Base-by-base conservation (phyloP, 2,113 vertebrate species). In the Cochlearius cochlearius region DNA sequence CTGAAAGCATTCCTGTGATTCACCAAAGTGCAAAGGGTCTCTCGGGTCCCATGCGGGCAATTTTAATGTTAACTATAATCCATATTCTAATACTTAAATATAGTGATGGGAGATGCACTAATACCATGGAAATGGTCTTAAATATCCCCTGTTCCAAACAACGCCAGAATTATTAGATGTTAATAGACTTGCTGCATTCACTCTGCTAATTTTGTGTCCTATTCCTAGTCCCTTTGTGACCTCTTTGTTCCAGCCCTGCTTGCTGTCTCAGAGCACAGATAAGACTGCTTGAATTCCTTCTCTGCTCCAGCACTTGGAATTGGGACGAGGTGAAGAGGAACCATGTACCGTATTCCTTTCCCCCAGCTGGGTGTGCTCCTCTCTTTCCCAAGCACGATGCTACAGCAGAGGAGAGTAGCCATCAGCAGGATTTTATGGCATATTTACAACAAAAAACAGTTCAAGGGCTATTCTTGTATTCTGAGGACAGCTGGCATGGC, bases 11-110 rank as follows among this genome's bases (percentile, higher is more conserved):
- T 93, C 58, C 53, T 83, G 49, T 86, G 76, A 88, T 79, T 83
- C 77, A 95, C 34, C 59, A 68, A 96, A 92, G 77, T 72, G 52
- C 79, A 96, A 87, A 92, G 47, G 55, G 73, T 90, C 69, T 91
- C 71, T 29, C 2, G 15, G 21, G 74, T 87, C 77, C 27, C 69
- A 60, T 38, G 66, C 0, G 12, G 30, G 21, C 39, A 88, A 73
- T 93, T 94, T 79, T 68, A 88, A 79, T 58, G 62, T 81, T 92
- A 87, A 38, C 60, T 53, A 20, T 82, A 92, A 91, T 96, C 66
- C 34, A 75, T 95, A 82, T 45, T 91, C 91, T 91, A 91, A 59
- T 94, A 84, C 38, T 74, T 87, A 16, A 92, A 81, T 82, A 75
- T 29, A 85, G 67, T 91, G 43, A 73, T 82, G 15, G 84, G 39